Evolutionary conservation across 2,888 invertebrate species (phyloP), one percentile per base, ranked within the genome.

Genomic region (Heliconius hortense): DNA sequence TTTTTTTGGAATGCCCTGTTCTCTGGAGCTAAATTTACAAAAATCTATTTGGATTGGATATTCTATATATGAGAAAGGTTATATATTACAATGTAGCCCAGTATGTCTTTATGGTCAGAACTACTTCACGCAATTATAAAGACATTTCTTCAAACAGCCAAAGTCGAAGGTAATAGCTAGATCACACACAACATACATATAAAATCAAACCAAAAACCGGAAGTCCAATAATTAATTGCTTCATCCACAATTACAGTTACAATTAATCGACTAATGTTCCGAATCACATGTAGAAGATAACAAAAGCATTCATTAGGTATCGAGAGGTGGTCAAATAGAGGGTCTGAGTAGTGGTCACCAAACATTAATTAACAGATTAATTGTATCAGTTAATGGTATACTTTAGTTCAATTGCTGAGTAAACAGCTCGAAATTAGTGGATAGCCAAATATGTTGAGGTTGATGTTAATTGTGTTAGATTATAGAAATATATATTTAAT

Each of bases 301-400:
- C 67, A 77, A 89, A 85, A 81, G 82, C 84, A 84, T 88, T 91
- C 92, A 92, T 93, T 91, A 91, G 90, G 87, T 82, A 84, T 85
- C 83, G 84, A 93, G 93, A 88, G 92, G 82, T 85, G 79, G 79
- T 85, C 90, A 92, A 93, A 93, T 88, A 91, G 86, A 82, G 85
- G 87, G 88, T 88, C 86, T 89, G 82, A 87, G 87, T 87, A 89
- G 89, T 86, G 90, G 91, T 91, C 89, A 88, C 85, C 87, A 84
- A 83, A 76, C 89, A 93, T 93, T 93, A 91, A 93, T 88, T 92
- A 91, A 83, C 85, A 87, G 92, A 93, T 93, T 92, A 93, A 93
- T 92, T 92, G 92, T 90, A 85, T 86, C 87, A 85, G 87, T 87
- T 90, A 90, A 91, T 90, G 88, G 89, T 84, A 82, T 84, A 87